Percentiles rank a stretch among this genome's conserved stretches.
Evolutionary conservation across 2,113 vertebrate species (phyloP).

Genomic region (Corynorhinus townsendii): DNA sequence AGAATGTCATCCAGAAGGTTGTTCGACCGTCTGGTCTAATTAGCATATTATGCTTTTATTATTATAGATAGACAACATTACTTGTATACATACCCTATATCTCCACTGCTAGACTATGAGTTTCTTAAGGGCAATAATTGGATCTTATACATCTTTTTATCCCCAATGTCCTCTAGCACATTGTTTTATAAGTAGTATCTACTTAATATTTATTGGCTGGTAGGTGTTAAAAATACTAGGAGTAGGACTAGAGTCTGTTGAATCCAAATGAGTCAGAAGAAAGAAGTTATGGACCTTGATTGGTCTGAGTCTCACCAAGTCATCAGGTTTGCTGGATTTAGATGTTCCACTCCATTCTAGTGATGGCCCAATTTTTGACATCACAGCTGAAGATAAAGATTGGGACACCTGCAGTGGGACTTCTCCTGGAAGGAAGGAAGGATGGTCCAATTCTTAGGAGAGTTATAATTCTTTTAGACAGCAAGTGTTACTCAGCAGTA

Average conservation of each 20-base stretch:
- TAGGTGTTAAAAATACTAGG: background rate
- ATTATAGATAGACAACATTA: background rate
- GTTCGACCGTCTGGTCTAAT: too few species aligned
- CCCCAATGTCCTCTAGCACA: background rate
- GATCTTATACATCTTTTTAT: background rate
- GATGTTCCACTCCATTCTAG: conserved; percentile 84
- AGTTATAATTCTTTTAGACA: background rate
- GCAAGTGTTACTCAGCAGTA: background rate
- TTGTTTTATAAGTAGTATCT: background rate
- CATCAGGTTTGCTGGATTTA: conserved; percentile 14
- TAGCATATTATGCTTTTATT: too few species aligned
- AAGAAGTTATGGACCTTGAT: conserved; percentile 80
- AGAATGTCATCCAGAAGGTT: too few species aligned
- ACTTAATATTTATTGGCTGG: background rate
- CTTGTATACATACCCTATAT: background rate
- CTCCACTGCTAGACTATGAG: background rate
- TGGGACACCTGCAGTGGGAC: conserved; percentile 13
- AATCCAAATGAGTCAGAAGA: conserved; percentile 16
- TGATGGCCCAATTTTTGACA: conserved; percentile 74
- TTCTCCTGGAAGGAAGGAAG: conserved; percentile 63
- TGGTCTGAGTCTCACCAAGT: conserved; percentile 69
- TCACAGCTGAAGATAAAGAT: conserved; percentile 57
- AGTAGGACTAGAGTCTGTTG: background rate
- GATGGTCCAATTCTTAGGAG: conserved; percentile 11
- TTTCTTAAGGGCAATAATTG: background rate